Evolutionary conservation across 1,140 invertebrate species (phyloP).

Genomic region (Zeugodacus cucurbitae): DNA sequence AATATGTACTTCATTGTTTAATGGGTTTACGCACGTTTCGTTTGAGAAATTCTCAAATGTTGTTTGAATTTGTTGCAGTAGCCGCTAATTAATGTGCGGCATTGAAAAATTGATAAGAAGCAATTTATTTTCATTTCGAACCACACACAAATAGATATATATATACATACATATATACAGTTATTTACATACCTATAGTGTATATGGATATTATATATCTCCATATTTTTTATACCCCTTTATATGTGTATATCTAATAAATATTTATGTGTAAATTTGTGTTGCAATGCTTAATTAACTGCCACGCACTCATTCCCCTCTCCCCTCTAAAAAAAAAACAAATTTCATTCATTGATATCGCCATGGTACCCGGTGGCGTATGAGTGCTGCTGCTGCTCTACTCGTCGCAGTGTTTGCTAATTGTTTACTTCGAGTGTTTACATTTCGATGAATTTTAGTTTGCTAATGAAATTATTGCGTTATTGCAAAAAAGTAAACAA

Average conservation of each 20-base stretch:
- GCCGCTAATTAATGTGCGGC: background rate
- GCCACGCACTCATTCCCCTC: background rate
- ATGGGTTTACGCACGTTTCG: background rate
- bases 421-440: background rate
- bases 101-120: constrained; percentile 18
- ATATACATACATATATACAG: background rate
- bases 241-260: background rate
- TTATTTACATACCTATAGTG: background rate
- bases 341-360: background rate
- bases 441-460: constrained; percentile 1
- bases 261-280: background rate
- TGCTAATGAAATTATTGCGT: constrained; percentile 1
- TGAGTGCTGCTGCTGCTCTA: background rate
- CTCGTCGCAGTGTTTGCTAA: background rate
- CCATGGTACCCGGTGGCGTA: background rate
- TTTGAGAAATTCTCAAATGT: background rate
- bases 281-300: background rate
- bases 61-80: no score
- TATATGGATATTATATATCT: no score
- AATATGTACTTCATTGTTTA: no score
- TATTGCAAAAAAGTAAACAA: constrained; percentile 15
- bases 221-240: no score
- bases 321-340: no score
- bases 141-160: background rate
- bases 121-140: background rate